Conservation (phyloP, 2,797 vertebrate genomes). For the Clangula hyemalis region DNA sequence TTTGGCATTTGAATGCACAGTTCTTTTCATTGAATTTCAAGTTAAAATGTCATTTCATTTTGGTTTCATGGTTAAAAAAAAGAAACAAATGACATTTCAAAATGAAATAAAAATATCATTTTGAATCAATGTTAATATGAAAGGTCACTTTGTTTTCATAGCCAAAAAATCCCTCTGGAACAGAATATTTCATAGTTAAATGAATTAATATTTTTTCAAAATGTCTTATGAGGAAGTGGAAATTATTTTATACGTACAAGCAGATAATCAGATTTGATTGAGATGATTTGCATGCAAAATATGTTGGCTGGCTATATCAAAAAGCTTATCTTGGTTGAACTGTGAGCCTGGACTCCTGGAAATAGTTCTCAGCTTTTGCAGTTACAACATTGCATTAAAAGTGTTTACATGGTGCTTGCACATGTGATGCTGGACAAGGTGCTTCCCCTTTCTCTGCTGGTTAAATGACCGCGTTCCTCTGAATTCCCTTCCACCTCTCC, state of each 20-base stretch:
- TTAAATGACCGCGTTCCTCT: rapidly evolving
- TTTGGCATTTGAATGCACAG: slow-evolving; percentile 37
- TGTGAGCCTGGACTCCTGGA: background rate
- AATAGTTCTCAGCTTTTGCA: background rate
- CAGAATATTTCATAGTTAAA: background rate
- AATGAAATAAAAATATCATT: slow-evolving; percentile 52
- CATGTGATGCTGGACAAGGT: rapidly evolving
- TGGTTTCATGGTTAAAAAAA: slow-evolving; percentile 26
- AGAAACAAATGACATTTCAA: slow-evolving; percentile 43
- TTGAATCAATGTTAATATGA: slow-evolving; percentile 52
- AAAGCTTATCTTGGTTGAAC: background rate
- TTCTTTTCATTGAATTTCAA: slow-evolving; percentile 16
- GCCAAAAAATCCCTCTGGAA: slow-evolving; percentile 10
- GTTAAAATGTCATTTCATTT: slow-evolving; percentile 41
- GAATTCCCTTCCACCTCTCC: background rate
- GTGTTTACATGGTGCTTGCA: rapidly evolving
- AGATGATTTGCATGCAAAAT: background rate
- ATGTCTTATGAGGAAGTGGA: background rate
- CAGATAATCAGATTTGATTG: background rate
- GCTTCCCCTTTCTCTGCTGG: rapidly evolving
- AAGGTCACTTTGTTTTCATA: slow-evolving; percentile 49
- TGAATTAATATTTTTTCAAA: background rate
- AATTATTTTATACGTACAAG: background rate
- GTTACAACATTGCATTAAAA: background rate
- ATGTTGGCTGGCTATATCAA: background rate